A percentile compares a stretch with the other conserved stretches of the same genome.
phyloP scores from a whole-genome alignment of 2,797 vertebrate genomes.

The Philypnodon macrostomus region DNA sequence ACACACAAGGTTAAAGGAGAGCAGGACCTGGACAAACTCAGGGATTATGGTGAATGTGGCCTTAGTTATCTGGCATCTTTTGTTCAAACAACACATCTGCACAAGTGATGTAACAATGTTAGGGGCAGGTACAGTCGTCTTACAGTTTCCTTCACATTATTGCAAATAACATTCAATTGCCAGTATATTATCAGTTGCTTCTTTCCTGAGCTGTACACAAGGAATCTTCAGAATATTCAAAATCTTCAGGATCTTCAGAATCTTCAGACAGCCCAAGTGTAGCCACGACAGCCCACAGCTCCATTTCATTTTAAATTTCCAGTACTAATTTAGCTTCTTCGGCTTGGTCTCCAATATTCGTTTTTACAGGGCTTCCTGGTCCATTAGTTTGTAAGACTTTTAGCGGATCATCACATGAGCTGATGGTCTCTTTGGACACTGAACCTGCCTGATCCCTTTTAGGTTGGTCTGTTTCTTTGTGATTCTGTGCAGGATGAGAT shows the following conservation, averaged over 20 bases:
- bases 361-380: constrained; percentile 69
- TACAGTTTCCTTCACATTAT: neutral
- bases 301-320: constrained; percentile 1
- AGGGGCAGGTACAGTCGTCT: neutral
- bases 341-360: constrained; percentile 55
- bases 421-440: constrained; percentile 74
- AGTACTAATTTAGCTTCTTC: constrained; percentile 26
- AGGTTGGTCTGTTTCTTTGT: constrained; percentile 33
- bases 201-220: neutral
- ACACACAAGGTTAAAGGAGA: constrained; percentile 60
- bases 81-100: constrained; percentile 45
- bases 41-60: constrained; percentile 26
- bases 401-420: constrained; percentile 80
- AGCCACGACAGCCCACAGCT: neutral
- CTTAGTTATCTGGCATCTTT: constrained; percentile 23
- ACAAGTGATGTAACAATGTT: constrained; percentile 36
- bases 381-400: constrained; percentile 68
- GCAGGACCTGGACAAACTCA: constrained; percentile 30
- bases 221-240: no score
- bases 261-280: no score
- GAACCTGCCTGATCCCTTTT: constrained; percentile 69
- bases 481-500: constrained; percentile 34
- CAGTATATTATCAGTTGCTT: neutral
- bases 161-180: neutral
- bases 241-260: no score